Percentiles rank a stretch among this genome's conserved stretches.
Evolutionary conservation across 2,888 invertebrate species (phyloP).

Genomic region (Globia sparganii): DNA sequence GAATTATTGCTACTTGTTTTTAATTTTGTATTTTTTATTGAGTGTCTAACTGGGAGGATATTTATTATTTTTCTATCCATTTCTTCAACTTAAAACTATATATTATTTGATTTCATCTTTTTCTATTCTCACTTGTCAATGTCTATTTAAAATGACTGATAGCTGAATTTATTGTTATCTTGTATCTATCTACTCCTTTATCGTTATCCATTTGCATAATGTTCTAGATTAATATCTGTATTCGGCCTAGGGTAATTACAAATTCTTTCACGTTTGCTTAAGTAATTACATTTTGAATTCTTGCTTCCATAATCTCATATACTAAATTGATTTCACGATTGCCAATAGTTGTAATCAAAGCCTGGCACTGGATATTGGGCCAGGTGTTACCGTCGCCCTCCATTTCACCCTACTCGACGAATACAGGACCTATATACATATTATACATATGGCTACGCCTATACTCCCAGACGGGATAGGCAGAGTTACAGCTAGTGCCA

Average conservation of each 20-base stretch:
- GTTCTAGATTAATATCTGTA: conserved; percentile 28
- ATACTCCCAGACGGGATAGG: not conserved
- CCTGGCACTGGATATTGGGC: conserved; percentile 23
- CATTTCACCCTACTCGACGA: conserved; percentile 16
- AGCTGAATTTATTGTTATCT: not conserved
- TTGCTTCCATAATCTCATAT: conserved; percentile 10
- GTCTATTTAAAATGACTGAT: not conserved
- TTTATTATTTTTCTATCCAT: not conserved
- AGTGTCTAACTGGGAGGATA: not conserved
- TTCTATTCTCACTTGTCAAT: not conserved
- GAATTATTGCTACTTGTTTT: not conserved
- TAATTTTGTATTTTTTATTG: not conserved
- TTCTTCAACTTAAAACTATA: not conserved
- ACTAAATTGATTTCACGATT: conserved; percentile 16
- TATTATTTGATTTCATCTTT: not conserved
- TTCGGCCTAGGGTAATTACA: conserved; percentile 13
- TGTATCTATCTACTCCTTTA: conserved; percentile 16
- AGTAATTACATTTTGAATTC: conserved; percentile 25
- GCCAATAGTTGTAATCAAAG: conserved; percentile 28
- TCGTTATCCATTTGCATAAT: conserved; percentile 26
- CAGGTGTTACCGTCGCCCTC: conserved; percentile 37
- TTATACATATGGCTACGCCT: not conserved
- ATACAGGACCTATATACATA: conserved; percentile 4
- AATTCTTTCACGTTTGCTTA: conserved; percentile 5
- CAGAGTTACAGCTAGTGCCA: conserved; percentile 13